phyloP scores from a whole-genome alignment of 2,113 vertebrate genomes.

The Syngnathus floridae region DNA sequence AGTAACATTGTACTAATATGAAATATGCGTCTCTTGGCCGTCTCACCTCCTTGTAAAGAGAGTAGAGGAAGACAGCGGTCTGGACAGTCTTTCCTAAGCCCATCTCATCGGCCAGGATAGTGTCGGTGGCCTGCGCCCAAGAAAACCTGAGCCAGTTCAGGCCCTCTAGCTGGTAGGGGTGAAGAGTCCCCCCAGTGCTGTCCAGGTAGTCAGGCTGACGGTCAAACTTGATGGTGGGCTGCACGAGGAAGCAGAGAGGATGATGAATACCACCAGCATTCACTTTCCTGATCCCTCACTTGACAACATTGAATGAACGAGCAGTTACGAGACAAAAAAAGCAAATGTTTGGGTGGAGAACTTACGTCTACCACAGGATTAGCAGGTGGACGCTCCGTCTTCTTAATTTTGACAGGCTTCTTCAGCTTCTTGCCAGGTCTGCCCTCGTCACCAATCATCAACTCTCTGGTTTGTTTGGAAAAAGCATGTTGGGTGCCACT shows the following conservation, averaged over 20 bases:
- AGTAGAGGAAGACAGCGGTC: conserved; percentile 94
- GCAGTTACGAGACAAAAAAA: not conserved
- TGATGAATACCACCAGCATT: conserved; percentile 7
- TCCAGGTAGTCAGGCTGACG: conserved; percentile 91
- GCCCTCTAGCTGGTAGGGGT: conserved; percentile 96
- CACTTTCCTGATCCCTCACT: not conserved
- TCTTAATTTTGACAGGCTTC: conserved; percentile 83
- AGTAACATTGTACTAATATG: not conserved
- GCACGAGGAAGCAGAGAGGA: conserved; percentile 14
- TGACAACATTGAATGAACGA: not conserved
- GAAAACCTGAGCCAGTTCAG: conserved; percentile 97
- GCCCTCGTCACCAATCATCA: conserved; percentile 94
- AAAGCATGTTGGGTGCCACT: not conserved
- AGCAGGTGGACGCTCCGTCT: conserved; percentile 87
- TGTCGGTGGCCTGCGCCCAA: conserved; percentile 96
- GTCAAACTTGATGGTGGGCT: conserved; percentile 97
- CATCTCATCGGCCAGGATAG: conserved; percentile 98
- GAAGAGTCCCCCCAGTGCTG: conserved; percentile 85
- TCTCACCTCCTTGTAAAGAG: conserved; percentile 91
- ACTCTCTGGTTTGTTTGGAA: conserved; percentile 67
- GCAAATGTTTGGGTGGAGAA: not conserved
- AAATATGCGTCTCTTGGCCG: not conserved
- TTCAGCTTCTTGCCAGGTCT: conserved; percentile 90
- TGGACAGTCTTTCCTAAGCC: conserved; percentile 96
- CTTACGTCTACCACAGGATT: conserved; percentile 93